Evolutionary conservation across 2,113 vertebrate genomes (phyloP), one percentile per base, ranked within the genome.

Genomic region (Seriola quinqueradiata): DNA sequence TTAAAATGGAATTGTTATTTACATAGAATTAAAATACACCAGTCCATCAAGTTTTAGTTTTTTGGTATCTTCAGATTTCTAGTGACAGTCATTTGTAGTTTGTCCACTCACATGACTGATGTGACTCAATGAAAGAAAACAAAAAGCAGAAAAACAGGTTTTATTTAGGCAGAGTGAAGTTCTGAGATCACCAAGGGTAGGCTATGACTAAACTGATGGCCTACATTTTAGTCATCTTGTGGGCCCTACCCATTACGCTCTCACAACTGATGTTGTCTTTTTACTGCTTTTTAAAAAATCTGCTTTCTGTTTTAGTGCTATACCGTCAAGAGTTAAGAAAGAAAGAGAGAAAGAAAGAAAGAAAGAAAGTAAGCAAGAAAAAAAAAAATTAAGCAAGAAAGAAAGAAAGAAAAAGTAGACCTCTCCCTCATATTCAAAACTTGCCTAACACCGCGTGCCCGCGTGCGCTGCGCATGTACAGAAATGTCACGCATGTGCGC

Each of bases 401-500:
- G 10, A 44, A 42, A 63, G 2, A 59, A 57, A 54, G 38, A 16
- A 14, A 40, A 32, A 10, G 8, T 3, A 44, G 5, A 8, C 4
- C 2, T 8, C 0, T 14, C 4, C 21, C 11, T 1, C 17, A 11
- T 12, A 10, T n/a, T n/a, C 4, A 36, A 66, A 71, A 67, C 25
- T 8, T 21, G 11, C 8, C 16, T 55, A 5, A 60, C 65, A 8
- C 19, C 40, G 58, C 80, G 84, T 70, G 81, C 64, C 67, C 83
- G 67, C 58, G 72, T 89, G 84, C 59, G 4, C 16, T 36, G 23
- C 70, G 80, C 52, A 5, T 32, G 69, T 80, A n/a, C 66, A 82
- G 75, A 87, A 87, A 86, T 70, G 77, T 87, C 55, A 38, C 19
- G 40, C 50, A 1, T 61, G 71, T 40, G 83, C 72, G 5, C 76